Evolutionary conservation across 2,113 vertebrate genomes (phyloP).

Genomic region (Orcinus orca): DNA sequence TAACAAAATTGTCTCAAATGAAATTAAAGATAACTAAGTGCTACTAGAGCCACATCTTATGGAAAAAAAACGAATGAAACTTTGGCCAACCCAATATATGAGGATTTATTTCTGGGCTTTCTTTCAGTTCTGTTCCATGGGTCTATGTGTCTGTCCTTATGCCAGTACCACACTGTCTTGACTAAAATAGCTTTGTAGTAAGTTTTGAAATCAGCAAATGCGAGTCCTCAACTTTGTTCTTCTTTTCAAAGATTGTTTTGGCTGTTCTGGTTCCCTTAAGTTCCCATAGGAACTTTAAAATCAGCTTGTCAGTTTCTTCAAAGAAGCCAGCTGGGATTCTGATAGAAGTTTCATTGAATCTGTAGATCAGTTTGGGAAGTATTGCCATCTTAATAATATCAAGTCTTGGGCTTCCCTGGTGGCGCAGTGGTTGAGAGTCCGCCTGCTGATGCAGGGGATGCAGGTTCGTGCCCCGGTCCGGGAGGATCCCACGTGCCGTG

Average conservation of each 20-base stretch:
- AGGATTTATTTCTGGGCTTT: background rate
- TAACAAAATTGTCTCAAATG: too few relatives aligned
- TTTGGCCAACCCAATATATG: too few relatives aligned
- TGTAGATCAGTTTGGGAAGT: background rate
- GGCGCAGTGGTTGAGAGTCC: too few relatives aligned
- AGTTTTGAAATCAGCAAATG: too few relatives aligned
- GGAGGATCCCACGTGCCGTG: too few relatives aligned
- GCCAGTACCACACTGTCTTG: background rate
- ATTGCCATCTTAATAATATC: background rate
- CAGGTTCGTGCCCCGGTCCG: too few relatives aligned
- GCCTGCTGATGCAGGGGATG: too few relatives aligned
- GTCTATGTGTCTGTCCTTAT: background rate
- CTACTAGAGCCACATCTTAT: too few relatives aligned
- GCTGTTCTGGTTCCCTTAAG: background rate
- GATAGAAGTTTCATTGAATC: background rate
- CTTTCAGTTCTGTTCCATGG: rapidly evolving
- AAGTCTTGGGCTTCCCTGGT: too few relatives aligned
- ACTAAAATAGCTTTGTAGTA: background rate
- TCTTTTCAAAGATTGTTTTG: background rate
- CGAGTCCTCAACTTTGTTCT: background rate
- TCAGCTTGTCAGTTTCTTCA: background rate
- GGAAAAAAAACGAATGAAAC: too few relatives aligned
- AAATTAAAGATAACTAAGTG: too few relatives aligned
- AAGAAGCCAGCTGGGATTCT: background rate
- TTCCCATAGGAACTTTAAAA: background rate